These are phyloP conservation scores for Allobates femoralis DNA, from an alignment of 2,797 vertebrate genomes.

Conservation along the genomic window DNA sequence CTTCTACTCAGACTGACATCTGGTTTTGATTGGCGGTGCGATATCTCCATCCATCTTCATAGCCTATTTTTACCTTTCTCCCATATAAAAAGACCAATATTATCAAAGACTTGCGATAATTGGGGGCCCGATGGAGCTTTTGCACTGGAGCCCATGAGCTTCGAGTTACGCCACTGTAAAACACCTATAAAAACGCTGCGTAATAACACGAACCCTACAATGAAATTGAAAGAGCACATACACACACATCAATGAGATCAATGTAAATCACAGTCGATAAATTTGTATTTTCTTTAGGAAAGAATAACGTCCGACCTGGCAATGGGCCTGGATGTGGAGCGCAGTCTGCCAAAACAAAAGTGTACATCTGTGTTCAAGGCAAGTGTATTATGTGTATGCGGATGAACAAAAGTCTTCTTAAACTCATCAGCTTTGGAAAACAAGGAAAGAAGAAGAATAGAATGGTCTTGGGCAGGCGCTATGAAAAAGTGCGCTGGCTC, in stretches of 20 bases:
- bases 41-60: no score
- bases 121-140: no score
- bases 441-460: constrained; percentile 54
- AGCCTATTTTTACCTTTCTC: no score
- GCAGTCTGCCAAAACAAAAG: constrained; percentile 35
- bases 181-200: background rate
- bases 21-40: no score
- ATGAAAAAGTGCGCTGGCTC: constrained; percentile 49
- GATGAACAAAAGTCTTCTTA: constrained; percentile 35
- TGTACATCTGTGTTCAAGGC: constrained; percentile 56
- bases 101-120: no score
- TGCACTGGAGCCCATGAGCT: no score
- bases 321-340: constrained; percentile 38
- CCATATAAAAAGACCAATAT: no score
- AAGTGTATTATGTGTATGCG: constrained; percentile 42
- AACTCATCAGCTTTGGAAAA: constrained; percentile 60
- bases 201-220: background rate
- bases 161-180: no score
- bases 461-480: constrained; percentile 24
- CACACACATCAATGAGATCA: no score
- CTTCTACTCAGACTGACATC: no score
- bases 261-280: constrained; percentile 50
- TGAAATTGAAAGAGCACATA: background rate
- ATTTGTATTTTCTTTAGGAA: constrained; percentile 45
- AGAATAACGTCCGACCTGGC: constrained; percentile 50